These are phyloP conservation scores for Lymantria dispar DNA, from an alignment of 2,888 invertebrate species.

Conservation along the genomic window DNA sequence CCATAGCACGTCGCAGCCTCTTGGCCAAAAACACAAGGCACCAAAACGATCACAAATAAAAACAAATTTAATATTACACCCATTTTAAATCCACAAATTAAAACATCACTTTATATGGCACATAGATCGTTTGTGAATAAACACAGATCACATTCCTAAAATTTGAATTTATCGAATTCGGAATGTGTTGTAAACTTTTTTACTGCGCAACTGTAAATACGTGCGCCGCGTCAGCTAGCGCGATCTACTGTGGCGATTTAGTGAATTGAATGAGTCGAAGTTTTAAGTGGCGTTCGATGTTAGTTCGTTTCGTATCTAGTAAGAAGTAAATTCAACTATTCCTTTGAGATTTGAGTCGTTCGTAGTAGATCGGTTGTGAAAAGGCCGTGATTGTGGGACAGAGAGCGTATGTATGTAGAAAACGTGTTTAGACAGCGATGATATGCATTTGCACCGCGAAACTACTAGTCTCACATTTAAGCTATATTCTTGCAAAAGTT, in stretches of 20 bases:
- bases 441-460: slow-evolving; percentile 26
- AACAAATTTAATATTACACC: slow-evolving; percentile 67
- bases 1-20: slow-evolving; percentile 83
- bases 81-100: slow-evolving; percentile 55
- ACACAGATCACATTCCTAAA: slow-evolving; percentile 70
- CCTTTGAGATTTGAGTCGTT: slow-evolving; percentile 9
- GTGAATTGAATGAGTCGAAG: slow-evolving; percentile 5
- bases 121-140: slow-evolving; percentile 50
- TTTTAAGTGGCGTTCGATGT: background rate
- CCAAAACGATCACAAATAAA: slow-evolving; percentile 65
- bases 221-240: slow-evolving; percentile 67
- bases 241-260: slow-evolving; percentile 58
- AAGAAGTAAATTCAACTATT: background rate
- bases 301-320: too few species aligned
- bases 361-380: slow-evolving; percentile 38
- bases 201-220: slow-evolving; percentile 37
- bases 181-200: slow-evolving; percentile 53
- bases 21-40: slow-evolving; percentile 73
- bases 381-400: slow-evolving; percentile 71
- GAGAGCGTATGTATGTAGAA: slow-evolving; percentile 59
- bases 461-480: background rate
- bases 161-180: slow-evolving; percentile 52
- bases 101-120: slow-evolving; percentile 75
- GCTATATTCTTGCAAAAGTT: too few species aligned
- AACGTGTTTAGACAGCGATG: slow-evolving; percentile 67